Evolutionary conservation across 1,140 invertebrate species (phyloP), one percentile per base, ranked within the genome.

Genomic region (Heliconius melpomene): DNA sequence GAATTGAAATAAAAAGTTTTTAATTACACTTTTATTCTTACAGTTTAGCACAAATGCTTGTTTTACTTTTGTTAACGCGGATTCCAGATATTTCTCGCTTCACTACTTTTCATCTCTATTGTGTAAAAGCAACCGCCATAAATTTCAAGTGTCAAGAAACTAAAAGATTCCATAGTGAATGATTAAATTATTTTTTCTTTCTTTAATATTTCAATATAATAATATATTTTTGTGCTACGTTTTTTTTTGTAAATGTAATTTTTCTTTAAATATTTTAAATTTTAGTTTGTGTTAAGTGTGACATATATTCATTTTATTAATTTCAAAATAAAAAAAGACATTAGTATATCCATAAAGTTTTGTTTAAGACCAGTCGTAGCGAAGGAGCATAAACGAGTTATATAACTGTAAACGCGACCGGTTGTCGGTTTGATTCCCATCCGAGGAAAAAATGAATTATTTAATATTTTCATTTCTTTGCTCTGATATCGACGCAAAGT

Each of bases 121-220:
- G 79, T 85, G 77, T 79, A 82, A 81, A 83, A 85, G 82, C 84
- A 83, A 83, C 84, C 84, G 80, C 80, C 77, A 85, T 83, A 85
- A 85, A 85, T 85, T 85, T 85, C 80, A 83, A 82, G 80, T 82
- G 82, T 83, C 84, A 74, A 85, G 82, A 79, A 85, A 83, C 78
- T 77, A 82, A 79, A 82, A 79, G 82, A 85, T 80, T 79, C 77
- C 74, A 74, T 78, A 77, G 82, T 78, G 79, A 83, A 83, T 83
- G 80, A 82, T 78, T 77, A 82, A 79, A 75, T 60, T 54, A 66
- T 75, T 78, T 80, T 50, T 79, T 79, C 73, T 72, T 74, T 40
- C 7, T 54, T 38, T 77, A 50, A 74, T 77, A 66, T 79, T 54
- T 50, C 54, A 29, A 7, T 46, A 3, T 29, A 66, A 66, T 32